Base-by-base conservation (phyloP, 2,113 vertebrate species). In the Hyperopisus bebe region DNA sequence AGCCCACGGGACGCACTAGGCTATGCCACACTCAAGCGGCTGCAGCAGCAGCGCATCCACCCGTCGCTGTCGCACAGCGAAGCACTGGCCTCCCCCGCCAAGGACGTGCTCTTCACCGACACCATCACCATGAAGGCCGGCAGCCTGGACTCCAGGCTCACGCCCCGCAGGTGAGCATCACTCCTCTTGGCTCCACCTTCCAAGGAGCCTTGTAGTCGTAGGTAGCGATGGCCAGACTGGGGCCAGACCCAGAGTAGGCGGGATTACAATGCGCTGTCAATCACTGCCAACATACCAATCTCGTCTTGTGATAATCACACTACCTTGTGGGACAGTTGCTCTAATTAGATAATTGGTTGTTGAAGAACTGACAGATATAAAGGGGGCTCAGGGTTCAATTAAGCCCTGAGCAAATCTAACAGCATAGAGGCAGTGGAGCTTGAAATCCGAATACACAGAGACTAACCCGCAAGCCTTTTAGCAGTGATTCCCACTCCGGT, bases 111-210 rank as follows among this genome's bases (percentile, higher is more conserved):
- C n/a, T 99, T 99, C 91, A 98, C 98, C 1, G 98, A 99, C 93
- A 97, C 98, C 91, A 99, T 99, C 94, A 99, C 98, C 17, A 99
- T 99, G 98, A 99, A 99, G 94, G 98, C 98, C 1, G 98, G 97
- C 92, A 99, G 98, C 94, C 95, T 99, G 93, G 98, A 99, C 92
- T 99, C 98, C 91, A 96, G 98, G 74, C 94, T 99, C n/a, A 99
- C 98, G 0, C 97, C 98, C 86, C 97, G 97, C 95, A 97, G 98
- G 98, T 99, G 31, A n/a, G 86, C 19, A 44, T 19, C 15, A 1
- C 13, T 50, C 15, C 11, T 11, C 46, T 46, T 19, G 83, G 31
- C 35, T 82, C 77, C 42, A 44, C 77, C 8, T 19, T 13, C 39
- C 19, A 24, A 42, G 35, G 19, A 17, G 39, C 19, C 42, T 85